Base-by-base conservation (phyloP, 2,113 vertebrate genomes). In the Mixornis gularis region DNA sequence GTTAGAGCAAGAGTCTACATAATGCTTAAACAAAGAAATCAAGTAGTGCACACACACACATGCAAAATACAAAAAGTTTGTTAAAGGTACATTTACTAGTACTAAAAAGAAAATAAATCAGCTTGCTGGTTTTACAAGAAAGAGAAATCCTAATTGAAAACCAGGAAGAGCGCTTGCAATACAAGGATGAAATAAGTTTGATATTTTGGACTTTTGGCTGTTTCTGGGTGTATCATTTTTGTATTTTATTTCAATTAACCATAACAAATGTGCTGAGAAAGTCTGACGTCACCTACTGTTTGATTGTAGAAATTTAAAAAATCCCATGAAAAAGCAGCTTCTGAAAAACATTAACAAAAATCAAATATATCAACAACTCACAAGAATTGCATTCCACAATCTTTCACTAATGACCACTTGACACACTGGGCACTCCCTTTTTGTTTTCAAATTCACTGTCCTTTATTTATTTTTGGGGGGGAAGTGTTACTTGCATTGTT, bases 341-440 rank as follows among this genome's bases (percentile, higher is more conserved):
- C 5, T 20, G 26, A 53, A 66, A 60, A 87, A 62, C 7, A 24
- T 20, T 43, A 38, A 38, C 30, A 43, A 43, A 77, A 36, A 38
- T 0, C 5, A 29, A 46, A 64, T 4, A 1, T 8, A 70, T 17
- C 13, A 86, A 62, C 12, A 85, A 53, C 21, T 74, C 1, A 0
- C 7, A 81, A 41, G 10, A 29, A 34, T 3, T 83, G 19, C 21
- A 68, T 60, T 71, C 17, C 34, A 58, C 29, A 73, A 13, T 18
- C n/a, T 58, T 83, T 65, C 53, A 49, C 49, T 22, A 73, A 6
- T 10, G 24, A 58, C 5, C 9, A 44, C 32, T 41, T 55, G 6
- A 85, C 32, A 63, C 6, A 52, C 46, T n/a, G 17, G 15, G 19
- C 14, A 49, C 7, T 40, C 40, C 6, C 3, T 26, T 72, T 65